These are phyloP conservation scores for Cheilosia scutellata DNA, from an alignment of 2,888 invertebrate genomes.

Conservation along the genomic window DNA sequence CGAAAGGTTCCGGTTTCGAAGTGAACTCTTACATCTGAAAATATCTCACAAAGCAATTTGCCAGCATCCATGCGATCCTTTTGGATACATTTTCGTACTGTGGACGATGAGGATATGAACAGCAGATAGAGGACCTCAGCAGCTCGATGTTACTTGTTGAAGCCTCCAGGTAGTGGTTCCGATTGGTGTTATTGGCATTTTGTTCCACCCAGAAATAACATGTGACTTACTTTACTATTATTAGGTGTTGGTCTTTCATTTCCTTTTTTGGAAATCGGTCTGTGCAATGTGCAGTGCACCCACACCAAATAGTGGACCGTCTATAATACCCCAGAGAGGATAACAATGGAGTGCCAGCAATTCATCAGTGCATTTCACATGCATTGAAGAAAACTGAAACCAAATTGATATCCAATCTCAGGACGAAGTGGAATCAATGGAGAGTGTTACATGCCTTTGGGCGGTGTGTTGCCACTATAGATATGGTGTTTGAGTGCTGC, in stretches of 20 bases:
- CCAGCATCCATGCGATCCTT: constrained; percentile 46
- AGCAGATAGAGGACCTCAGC: neutral
- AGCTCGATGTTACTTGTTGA: constrained; percentile 64
- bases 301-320: neutral
- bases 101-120: constrained; percentile 5
- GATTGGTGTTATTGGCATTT: constrained; percentile 61
- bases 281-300: neutral
- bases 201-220: constrained; percentile 61
- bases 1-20: constrained; percentile 33
- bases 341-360: constrained; percentile 36
- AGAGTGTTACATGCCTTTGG: constrained; percentile 71
- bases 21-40: constrained; percentile 45
- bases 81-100: constrained; percentile 34
- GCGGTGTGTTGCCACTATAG: constrained; percentile 45
- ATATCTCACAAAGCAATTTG: constrained; percentile 58
- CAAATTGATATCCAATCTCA: constrained; percentile 74
- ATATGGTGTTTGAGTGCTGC: constrained; percentile 47
- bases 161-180: constrained; percentile 48
- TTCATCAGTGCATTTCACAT: constrained; percentile 62
- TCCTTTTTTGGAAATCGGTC: constrained; percentile 54
- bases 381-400: constrained; percentile 68
- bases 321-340: constrained; percentile 1
- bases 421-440: constrained; percentile 59
- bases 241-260: constrained; percentile 75
- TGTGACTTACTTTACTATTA: constrained; percentile 72